Conservation (phyloP, 2,113 vertebrate genomes). For the Ammodytes marinus region DNA sequence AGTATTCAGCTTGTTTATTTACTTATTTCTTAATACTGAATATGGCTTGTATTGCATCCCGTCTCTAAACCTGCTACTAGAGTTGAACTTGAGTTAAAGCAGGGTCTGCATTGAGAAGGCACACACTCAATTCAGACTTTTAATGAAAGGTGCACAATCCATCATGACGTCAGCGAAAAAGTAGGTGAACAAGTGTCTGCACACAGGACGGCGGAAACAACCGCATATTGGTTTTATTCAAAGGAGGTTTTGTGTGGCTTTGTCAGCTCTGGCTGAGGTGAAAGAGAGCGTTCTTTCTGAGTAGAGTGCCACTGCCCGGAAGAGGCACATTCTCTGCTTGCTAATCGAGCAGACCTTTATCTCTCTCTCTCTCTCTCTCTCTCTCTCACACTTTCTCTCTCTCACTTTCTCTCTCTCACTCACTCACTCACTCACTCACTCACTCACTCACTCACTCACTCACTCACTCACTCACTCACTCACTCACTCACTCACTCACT, state of each 20-base stretch:
- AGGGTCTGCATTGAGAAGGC: background rate
- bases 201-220: constrained; percentile 50
- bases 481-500: background rate
- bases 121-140: constrained; percentile 28
- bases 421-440: too few relatives aligned
- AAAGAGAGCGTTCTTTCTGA: constrained; percentile 65
- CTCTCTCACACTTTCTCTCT: too few relatives aligned
- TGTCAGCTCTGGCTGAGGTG: constrained; percentile 52
- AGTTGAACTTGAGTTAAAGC: constrained; percentile 4
- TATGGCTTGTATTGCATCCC: background rate
- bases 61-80: background rate
- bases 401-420: too few relatives aligned
- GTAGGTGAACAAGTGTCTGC: constrained; percentile 50
- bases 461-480: constrained; percentile 2
- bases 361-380: background rate
- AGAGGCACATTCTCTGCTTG: constrained; percentile 57
- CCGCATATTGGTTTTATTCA: constrained; percentile 37
- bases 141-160: constrained; percentile 52
- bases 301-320: constrained; percentile 49
- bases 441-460: background rate
- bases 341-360: constrained; percentile 58
- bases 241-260: constrained; percentile 52
- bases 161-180: constrained; percentile 49
- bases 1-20: background rate
- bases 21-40: background rate